Base-by-base conservation (phyloP, 2,113 vertebrate species). In the Catagonus wagneri region DNA sequence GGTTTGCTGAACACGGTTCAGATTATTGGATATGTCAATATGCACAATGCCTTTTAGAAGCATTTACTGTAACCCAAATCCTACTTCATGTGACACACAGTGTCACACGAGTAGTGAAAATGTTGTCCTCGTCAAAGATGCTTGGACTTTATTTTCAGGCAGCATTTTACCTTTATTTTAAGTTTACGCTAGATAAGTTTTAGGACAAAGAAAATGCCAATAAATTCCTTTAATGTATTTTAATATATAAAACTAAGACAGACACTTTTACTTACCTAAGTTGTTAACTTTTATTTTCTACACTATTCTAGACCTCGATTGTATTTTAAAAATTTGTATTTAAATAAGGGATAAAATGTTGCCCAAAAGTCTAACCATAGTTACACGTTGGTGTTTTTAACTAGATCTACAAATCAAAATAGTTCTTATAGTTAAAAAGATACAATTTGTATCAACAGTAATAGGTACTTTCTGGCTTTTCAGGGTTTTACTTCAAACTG, bases 361-460 rank as follows among this genome's bases (percentile, higher is more conserved):
- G 98, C 98, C 99, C 98, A 98, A 99, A 99, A 99, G 97, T 98
- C 99, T 98, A 99, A 98, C 98, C 97, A 97, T 94, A 98, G 97
- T 98, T 98, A 98, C 96, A 98, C 98, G 94, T 98, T 97, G 98
- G 95, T 98, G 97, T 98, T 98, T 98, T 98, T 98, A 98, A 98
- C 98, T 98, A 98, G 98, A 98, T 98, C 98, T 99, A 99, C 98
- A 99, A 99, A 99, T 99, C 98, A 99, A 99, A 99, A 99, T 98
- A 99, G 98, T 99, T 99, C 98, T 98, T 98, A 98, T 98, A 99
- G 99, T 99, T 99, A 99, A 98, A 99, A 99, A 99, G 99, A 99
- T 99, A 99, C 99, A 99, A 99, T 99, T 99, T 99, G 99, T 99
- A 99, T 99, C 99, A 99, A 99, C 99, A 98, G 99, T 98, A 98